Conservation (phyloP, 2,888 invertebrate species). For the Sthenelais limicola region DNA sequence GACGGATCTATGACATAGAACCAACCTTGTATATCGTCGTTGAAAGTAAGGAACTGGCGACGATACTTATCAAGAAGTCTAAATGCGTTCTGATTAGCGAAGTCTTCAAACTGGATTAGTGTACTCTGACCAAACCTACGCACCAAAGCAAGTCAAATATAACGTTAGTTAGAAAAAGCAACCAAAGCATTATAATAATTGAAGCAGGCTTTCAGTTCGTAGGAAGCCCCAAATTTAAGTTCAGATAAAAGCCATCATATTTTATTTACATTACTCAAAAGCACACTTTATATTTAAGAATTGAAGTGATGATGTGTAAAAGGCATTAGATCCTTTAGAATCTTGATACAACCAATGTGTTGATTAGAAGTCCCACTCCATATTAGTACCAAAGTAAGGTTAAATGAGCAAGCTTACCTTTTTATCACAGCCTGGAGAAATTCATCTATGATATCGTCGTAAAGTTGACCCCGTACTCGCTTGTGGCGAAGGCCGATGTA, state of each 20-base stretch:
- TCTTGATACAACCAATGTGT: background rate
- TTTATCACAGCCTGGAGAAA: conserved; percentile 91
- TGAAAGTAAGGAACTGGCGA: conserved; percentile 91
- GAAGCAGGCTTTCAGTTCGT: too few species aligned
- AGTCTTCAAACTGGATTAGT: conserved; percentile 92
- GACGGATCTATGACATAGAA: too few species aligned
- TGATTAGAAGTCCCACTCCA: too few species aligned
- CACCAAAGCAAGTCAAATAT: background rate
- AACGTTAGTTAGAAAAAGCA: too few species aligned
- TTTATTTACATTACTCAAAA: background rate
- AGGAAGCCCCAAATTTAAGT: background rate
- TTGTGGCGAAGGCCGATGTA: conserved; percentile 93
- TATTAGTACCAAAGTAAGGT: too few species aligned
- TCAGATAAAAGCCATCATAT: background rate
- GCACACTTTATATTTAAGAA: background rate
- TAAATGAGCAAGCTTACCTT: conserved; percentile 59
- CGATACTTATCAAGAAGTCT: conserved; percentile 90
- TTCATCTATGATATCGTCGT: conserved; percentile 94
- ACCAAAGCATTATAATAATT: too few species aligned
- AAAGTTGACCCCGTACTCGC: conserved; percentile 84
- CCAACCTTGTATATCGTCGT: conserved; percentile 95
- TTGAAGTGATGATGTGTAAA: background rate
- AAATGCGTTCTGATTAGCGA: conserved; percentile 96
- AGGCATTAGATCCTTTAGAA: background rate
- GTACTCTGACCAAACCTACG: conserved; percentile 73